phyloP scores from a whole-genome alignment of 2,888 invertebrate species.

The Colostygia pectinataria region DNA sequence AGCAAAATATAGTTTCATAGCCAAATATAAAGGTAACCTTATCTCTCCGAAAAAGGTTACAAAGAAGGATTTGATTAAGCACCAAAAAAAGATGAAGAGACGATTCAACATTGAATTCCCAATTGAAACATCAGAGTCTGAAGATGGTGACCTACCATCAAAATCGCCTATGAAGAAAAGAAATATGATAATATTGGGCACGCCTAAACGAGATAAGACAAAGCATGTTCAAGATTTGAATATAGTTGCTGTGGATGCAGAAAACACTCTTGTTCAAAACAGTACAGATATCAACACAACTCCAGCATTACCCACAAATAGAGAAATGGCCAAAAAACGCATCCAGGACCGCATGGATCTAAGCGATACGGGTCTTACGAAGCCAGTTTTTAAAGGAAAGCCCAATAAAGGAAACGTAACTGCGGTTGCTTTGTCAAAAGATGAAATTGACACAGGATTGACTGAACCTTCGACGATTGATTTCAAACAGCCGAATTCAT shows the following conservation, averaged over 20 bases:
- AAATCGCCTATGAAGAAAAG: conserved; percentile 30
- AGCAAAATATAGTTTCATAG: conserved; percentile 70
- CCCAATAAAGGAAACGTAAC: not conserved
- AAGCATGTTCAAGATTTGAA: conserved; percentile 2
- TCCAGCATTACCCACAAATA: conserved; percentile 2
- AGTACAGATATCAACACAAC: conserved; percentile 2
- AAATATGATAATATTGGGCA: conserved; percentile 48
- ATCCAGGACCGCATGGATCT: conserved; percentile 13
- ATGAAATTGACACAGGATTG: conserved; percentile 3
- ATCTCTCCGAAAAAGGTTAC: conserved; percentile 55
- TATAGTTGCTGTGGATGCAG: not conserved
- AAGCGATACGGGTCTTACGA: not conserved
- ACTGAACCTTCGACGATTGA: conserved; percentile 12
- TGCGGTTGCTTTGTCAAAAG: not conserved
- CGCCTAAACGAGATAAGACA: conserved; percentile 39
- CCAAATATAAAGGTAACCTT: conserved; percentile 68
- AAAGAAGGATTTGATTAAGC: conserved; percentile 49
- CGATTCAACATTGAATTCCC: conserved; percentile 58
- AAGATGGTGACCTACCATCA: conserved; percentile 30
- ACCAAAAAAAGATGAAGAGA: conserved; percentile 54
- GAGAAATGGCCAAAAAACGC: conserved; percentile 8
- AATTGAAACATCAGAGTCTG: conserved; percentile 48
- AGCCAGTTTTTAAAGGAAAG: not conserved
- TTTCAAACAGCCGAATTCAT: conserved; percentile 38
- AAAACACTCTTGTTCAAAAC: not conserved